These are phyloP conservation scores for Lordiphosa fenestrarum DNA, from an alignment of 2,888 invertebrate genomes.

Conservation along the genomic window DNA sequence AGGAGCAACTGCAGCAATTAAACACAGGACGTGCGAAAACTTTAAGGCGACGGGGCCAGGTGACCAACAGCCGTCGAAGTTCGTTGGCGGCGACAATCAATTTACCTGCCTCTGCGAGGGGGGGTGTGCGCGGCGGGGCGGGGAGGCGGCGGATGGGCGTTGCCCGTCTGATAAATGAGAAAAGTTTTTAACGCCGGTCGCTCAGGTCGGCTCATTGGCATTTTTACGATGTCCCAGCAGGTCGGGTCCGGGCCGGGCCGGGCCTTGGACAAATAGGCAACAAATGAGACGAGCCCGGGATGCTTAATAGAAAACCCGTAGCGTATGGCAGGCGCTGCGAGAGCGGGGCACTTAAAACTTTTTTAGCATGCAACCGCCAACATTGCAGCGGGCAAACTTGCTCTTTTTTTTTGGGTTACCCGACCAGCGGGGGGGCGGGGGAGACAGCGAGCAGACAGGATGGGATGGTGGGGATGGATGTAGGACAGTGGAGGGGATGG, in stretches of 20 bases:
- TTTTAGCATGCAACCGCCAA: constrained; percentile 66
- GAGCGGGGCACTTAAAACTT: constrained; percentile 68
- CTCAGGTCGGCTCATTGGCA: constrained; percentile 70
- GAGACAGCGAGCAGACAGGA: background rate
- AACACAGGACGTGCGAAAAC: constrained; percentile 51
- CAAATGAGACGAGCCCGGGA: constrained; percentile 64
- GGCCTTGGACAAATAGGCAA: constrained; percentile 60
- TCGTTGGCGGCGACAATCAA: constrained; percentile 64
- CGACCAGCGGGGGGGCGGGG: background rate
- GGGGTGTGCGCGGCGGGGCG: background rate
- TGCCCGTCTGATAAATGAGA: constrained; percentile 63
- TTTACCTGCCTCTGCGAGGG: constrained; percentile 51
- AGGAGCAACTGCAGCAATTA: constrained; percentile 52
- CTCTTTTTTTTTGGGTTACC: constrained; percentile 13
- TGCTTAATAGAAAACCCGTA: constrained; percentile 66
- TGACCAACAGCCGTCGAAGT: constrained; percentile 64
- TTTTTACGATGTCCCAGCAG: constrained; percentile 59
- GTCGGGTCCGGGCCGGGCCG: background rate
- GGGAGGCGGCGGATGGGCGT: background rate
- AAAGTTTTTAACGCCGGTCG: constrained; percentile 65
- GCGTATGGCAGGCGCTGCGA: constrained; percentile 53
- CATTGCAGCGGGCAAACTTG: constrained; percentile 48
- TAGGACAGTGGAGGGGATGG: constrained; percentile 10
- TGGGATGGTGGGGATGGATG: constrained; percentile 12
- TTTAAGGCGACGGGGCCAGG: constrained; percentile 42